Evolutionary conservation across 2,797 vertebrate genomes (phyloP).

Genomic region (Molossus molossus): DNA sequence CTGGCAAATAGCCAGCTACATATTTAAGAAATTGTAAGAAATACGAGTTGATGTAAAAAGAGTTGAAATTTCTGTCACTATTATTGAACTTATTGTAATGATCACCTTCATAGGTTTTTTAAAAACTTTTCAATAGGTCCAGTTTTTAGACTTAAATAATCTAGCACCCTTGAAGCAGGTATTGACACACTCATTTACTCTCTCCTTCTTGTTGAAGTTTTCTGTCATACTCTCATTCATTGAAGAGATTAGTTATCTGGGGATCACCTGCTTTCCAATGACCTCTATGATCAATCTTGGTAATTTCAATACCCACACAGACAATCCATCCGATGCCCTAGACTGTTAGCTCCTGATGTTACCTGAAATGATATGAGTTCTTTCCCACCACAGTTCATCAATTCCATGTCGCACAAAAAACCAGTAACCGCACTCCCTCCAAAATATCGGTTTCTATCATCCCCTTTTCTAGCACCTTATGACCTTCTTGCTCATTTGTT

Average conservation of each 20-base stretch:
- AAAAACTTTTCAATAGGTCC: neutral
- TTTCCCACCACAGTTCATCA: slow-evolving; percentile 37
- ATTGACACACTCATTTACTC: neutral
- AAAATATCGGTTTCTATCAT: slow-evolving; percentile 37
- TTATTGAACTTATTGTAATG: slow-evolving; percentile 2
- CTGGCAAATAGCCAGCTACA: neutral
- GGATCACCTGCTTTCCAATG: slow-evolving; percentile 74
- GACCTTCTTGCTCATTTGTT: slow-evolving; percentile 50
- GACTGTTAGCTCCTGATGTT: slow-evolving; percentile 41
- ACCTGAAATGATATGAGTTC: slow-evolving; percentile 51
- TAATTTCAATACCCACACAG: slow-evolving; percentile 59
- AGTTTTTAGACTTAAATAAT: neutral
- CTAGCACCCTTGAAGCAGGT: neutral
- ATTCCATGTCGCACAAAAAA: slow-evolving; percentile 40
- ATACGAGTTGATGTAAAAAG: neutral
- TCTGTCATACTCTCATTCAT: slow-evolving; percentile 11
- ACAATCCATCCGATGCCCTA: slow-evolving; percentile 41
- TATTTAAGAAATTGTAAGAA: slow-evolving; percentile 18
- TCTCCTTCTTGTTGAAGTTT: neutral
- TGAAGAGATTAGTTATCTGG: slow-evolving; percentile 48
- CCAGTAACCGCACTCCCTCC: neutral
- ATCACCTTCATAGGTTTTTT: neutral
- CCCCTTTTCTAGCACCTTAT: slow-evolving; percentile 39
- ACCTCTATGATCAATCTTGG: slow-evolving; percentile 70
- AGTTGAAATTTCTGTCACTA: neutral